Conservation (phyloP, 2,797 vertebrate species). For the Lophius americanus region DNA sequence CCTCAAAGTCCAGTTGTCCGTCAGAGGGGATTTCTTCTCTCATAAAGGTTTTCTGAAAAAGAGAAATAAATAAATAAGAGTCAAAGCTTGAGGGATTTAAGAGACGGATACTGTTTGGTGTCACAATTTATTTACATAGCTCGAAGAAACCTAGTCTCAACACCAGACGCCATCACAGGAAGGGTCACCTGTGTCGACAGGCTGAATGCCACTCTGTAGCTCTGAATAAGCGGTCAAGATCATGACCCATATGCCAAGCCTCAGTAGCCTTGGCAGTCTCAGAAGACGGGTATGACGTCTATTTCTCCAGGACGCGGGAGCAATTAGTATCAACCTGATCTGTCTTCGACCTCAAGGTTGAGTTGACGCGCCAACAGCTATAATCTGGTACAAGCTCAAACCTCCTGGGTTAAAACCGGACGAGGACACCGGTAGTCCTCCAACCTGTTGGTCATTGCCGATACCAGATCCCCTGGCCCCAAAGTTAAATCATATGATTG, state of each 20-base stretch:
- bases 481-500: slow-evolving; percentile 7
- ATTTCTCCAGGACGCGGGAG: neutral
- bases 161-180: no score
- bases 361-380: slow-evolving; percentile 23
- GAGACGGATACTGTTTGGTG: neutral
- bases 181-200: no score
- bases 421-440: slow-evolving; percentile 16
- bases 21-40: slow-evolving; percentile 83
- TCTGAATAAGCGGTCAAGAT: neutral
- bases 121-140: neutral
- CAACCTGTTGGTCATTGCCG: neutral
- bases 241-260: slow-evolving; percentile 18
- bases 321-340: neutral
- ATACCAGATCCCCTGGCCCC: slow-evolving; percentile 24
- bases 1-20: slow-evolving; percentile 94
- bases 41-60: slow-evolving; percentile 88
- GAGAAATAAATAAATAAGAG: neutral
- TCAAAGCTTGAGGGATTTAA: no score
- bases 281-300: neutral
- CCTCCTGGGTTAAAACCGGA: slow-evolving; percentile 42
- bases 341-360: slow-evolving; percentile 31
- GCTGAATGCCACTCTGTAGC: neutral
- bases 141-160: neutral
- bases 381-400: slow-evolving; percentile 47
- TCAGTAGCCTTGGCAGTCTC: neutral